These are phyloP conservation scores for Ceyx erithaca DNA, from an alignment of 2,797 vertebrate genomes.

Conservation along the genomic window DNA sequence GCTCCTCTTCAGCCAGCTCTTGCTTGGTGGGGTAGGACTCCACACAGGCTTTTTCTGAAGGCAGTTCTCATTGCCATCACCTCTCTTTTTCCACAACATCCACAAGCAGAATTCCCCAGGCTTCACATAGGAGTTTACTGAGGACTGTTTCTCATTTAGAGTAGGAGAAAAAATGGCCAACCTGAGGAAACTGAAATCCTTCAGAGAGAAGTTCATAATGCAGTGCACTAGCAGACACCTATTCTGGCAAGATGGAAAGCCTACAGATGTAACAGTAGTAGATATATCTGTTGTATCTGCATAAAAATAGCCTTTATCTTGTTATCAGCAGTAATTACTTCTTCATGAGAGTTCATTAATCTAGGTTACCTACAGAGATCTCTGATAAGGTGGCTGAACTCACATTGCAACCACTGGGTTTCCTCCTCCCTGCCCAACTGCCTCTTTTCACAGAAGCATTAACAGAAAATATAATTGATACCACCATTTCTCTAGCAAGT, in stretches of 20 bases:
- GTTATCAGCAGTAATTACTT: background rate
- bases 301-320: background rate
- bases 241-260: background rate
- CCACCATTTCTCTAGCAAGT: background rate
- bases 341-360: background rate
- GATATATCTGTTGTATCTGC: background rate
- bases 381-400: background rate
- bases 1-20: background rate
- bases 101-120: background rate
- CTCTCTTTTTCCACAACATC: background rate
- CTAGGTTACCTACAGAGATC: background rate
- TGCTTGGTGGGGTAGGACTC: background rate
- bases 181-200: background rate
- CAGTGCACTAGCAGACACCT: background rate
- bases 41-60: background rate
- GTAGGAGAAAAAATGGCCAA: background rate
- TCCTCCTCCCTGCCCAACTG: background rate
- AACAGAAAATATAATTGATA: background rate
- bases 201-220: background rate
- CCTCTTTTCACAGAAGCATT: background rate
- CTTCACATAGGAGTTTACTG: background rate
- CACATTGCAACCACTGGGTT: background rate
- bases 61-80: background rate
- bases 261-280: fast-evolving
- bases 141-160: background rate